These are phyloP conservation scores for Hirtodrosophila trivittata DNA, from an alignment of 2,888 invertebrate species.

Conservation along the genomic window DNA sequence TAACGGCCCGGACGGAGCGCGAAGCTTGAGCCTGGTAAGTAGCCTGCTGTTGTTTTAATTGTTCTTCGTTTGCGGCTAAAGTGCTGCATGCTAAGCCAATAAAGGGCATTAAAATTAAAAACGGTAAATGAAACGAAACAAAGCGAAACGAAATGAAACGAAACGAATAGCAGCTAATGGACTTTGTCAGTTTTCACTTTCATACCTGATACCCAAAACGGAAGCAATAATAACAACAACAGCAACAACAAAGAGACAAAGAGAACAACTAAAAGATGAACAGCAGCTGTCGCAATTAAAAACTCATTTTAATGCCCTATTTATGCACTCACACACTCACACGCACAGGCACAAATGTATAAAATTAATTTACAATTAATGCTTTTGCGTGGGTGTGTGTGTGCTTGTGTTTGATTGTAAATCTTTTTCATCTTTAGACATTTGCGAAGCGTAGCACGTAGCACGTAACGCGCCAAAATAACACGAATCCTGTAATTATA, in stretches of 20 bases:
- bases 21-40: conserved; percentile 34
- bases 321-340: conserved; percentile 54
- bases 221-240: conserved; percentile 25
- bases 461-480: conserved; percentile 64
- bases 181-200: conserved; percentile 55
- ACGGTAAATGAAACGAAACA: conserved; percentile 45
- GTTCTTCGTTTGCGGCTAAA: conserved; percentile 35
- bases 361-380: conserved; percentile 31
- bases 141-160: conserved; percentile 42
- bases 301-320: conserved; percentile 66
- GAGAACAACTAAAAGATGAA: conserved; percentile 22
- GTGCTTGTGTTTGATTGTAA: conserved; percentile 40
- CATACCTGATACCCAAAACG: conserved; percentile 30
- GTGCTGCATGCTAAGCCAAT: conserved; percentile 68
- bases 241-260: conserved; percentile 21
- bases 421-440: conserved; percentile 59
- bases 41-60: conserved; percentile 15
- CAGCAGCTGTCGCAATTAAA: conserved; percentile 72
- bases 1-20: conserved; percentile 28
- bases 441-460: conserved; percentile 48
- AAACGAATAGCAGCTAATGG: conserved; percentile 58
- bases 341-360: conserved; percentile 17
- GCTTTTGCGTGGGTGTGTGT: conserved; percentile 10
- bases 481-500: conserved; percentile 46
- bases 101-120: conserved; percentile 56